phyloP scores from a whole-genome alignment of 2,888 invertebrate genomes.

The Uropetala carovei region DNA sequence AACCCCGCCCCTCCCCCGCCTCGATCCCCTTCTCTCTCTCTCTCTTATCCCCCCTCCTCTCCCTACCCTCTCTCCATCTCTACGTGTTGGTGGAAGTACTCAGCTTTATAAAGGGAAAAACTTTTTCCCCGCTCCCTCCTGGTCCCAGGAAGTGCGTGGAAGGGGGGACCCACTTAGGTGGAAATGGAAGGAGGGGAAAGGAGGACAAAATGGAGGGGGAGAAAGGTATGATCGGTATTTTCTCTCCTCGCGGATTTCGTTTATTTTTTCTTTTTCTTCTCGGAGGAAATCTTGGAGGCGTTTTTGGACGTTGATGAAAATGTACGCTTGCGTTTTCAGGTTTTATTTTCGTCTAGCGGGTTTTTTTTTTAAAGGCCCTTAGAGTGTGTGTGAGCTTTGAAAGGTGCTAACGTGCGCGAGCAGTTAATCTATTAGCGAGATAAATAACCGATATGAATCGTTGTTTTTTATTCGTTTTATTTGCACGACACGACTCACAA shows the following conservation, averaged over 20 bases:
- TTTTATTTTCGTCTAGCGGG: background rate
- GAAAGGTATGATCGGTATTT: background rate
- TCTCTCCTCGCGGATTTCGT: background rate
- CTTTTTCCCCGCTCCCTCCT: background rate
- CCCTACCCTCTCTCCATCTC: background rate
- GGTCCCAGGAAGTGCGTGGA: constrained; percentile 33
- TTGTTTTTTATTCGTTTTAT: too few species aligned
- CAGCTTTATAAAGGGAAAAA: constrained; percentile 47
- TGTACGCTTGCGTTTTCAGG: background rate
- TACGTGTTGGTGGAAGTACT: constrained; percentile 57
- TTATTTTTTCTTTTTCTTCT: background rate
- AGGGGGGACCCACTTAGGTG: constrained; percentile 51
- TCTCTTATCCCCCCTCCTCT: background rate
- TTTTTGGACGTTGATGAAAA: constrained; percentile 38
- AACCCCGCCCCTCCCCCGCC: background rate
- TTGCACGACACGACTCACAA: too few species aligned
- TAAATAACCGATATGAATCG: too few species aligned
- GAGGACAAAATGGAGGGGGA: background rate
- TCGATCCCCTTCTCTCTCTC: background rate
- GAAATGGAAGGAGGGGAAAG: background rate
- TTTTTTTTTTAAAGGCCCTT: too few species aligned
- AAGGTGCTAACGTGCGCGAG: too few species aligned
- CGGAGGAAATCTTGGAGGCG: background rate
- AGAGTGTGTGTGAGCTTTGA: too few species aligned
- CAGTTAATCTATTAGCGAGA: too few species aligned